A percentile compares a stretch with the other conserved stretches of the same genome.
phyloP scores from a whole-genome alignment of 2,797 vertebrate species.

The Sphaeramia orbicularis region DNA sequence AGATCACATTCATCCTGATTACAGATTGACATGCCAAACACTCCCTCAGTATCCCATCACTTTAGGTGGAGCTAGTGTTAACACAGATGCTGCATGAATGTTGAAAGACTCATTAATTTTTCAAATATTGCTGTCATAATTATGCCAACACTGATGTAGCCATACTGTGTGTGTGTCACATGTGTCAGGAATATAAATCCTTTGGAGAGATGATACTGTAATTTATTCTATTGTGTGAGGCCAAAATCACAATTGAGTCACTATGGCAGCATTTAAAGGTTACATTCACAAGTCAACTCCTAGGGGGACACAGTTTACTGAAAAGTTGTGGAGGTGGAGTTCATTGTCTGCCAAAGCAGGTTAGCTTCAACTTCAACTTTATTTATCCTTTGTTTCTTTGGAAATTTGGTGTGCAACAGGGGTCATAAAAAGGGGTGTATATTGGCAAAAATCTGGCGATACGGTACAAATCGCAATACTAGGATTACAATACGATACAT shows the following conservation, averaged over 20 bases:
- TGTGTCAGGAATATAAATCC: constrained; percentile 12
- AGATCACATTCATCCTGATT: constrained; percentile 50
- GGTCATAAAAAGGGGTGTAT: too few species aligned
- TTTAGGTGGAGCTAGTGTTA: constrained; percentile 2
- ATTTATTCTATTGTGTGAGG: background rate
- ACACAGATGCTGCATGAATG: constrained; percentile 28
- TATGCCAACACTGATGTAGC: constrained; percentile 10
- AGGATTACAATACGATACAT: too few species aligned
- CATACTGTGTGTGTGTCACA: background rate
- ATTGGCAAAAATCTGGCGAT: too few species aligned
- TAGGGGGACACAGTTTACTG: too few species aligned
- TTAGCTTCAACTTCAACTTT: too few species aligned
- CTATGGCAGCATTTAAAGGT: too few species aligned
- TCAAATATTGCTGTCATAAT: constrained; percentile 17
- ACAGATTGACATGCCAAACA: constrained; percentile 27
- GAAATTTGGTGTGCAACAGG: too few species aligned
- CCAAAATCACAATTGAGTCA: background rate
- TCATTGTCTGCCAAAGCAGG: too few species aligned
- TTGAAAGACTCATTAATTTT: constrained; percentile 20
- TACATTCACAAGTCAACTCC: too few species aligned
- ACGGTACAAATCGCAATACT: too few species aligned
- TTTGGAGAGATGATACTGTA: constrained; percentile 1
- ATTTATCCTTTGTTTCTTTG: too few species aligned
- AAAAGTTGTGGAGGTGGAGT: too few species aligned
- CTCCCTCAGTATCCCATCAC: constrained; percentile 13